Percentiles rank a stretch among this genome's conserved stretches.
phyloP scores from a whole-genome alignment of 2,113 vertebrate species.

The Callipepla californica region DNA sequence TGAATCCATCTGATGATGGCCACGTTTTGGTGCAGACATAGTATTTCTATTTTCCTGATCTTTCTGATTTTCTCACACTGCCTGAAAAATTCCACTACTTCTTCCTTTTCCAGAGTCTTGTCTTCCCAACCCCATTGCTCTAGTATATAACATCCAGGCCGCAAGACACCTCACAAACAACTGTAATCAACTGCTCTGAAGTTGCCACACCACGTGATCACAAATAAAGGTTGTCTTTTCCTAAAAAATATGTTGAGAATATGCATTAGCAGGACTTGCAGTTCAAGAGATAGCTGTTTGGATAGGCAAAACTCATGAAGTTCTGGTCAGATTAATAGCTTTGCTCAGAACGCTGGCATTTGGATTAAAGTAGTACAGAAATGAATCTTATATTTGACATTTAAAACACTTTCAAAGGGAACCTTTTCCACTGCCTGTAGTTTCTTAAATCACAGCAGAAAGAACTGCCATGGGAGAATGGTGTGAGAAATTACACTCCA shows the following conservation, averaged over 20 bases:
- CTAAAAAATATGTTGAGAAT: background rate
- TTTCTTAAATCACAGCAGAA: conserved; percentile 80
- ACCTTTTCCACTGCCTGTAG: conserved; percentile 73
- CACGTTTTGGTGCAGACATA: background rate
- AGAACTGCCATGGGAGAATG: conserved; percentile 62
- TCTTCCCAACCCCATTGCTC: background rate
- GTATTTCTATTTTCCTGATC: background rate
- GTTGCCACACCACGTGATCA: background rate
- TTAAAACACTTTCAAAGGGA: conserved; percentile 76
- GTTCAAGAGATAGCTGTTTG: conserved; percentile 49
- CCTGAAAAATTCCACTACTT: background rate
- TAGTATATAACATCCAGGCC: background rate
- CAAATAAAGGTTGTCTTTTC: background rate
- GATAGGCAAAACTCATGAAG: conserved; percentile 59
- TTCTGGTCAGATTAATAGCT: conserved; percentile 73
- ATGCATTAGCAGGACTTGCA: background rate
- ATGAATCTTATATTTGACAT: conserved; percentile 83
- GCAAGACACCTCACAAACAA: background rate
- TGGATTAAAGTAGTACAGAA: conserved; percentile 78
- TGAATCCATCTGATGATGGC: background rate
- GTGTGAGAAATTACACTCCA: conserved; percentile 72
- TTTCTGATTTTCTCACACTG: background rate
- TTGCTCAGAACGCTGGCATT: conserved; percentile 76
- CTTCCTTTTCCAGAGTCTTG: background rate
- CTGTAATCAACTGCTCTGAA: background rate